These are phyloP conservation scores for Gracilinanus agilis DNA, from an alignment of 2,113 vertebrate genomes.

Conservation along the genomic window DNA sequence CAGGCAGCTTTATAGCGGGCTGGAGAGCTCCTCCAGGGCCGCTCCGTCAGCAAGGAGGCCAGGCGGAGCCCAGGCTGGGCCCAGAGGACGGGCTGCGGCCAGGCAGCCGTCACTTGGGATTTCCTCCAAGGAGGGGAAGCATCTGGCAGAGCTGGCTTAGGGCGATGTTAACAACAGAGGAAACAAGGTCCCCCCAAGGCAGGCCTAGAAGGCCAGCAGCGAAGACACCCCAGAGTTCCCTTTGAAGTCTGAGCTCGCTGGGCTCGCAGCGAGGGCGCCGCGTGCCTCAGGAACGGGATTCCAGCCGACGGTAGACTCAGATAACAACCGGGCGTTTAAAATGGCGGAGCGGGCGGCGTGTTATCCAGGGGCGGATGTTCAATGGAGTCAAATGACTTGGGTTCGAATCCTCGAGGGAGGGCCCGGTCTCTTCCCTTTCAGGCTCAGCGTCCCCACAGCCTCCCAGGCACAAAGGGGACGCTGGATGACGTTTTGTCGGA, in stretches of 20 bases:
- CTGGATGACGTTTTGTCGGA: too few relatives aligned
- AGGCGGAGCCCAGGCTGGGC: conserved; percentile 71
- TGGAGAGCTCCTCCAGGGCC: neutral
- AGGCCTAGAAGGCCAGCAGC: conserved; percentile 32
- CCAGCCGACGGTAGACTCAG: too few relatives aligned
- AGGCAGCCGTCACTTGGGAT: conserved; percentile 70
- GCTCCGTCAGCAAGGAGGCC: conserved; percentile 75
- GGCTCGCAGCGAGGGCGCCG: too few relatives aligned
- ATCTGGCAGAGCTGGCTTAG: conserved; percentile 56
- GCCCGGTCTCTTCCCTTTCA: too few relatives aligned
- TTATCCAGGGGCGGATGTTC: too few relatives aligned
- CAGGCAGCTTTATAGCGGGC: conserved; percentile 70
- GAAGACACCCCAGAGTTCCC: conserved; percentile 46
- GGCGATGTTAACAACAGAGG: neutral
- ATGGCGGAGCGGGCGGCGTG: too few relatives aligned
- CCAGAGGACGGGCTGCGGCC: conserved; percentile 73
- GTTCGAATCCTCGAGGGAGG: too few relatives aligned
- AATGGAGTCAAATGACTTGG: too few relatives aligned
- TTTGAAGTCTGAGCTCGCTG: conserved; percentile 68
- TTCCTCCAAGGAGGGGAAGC: conserved; percentile 55
- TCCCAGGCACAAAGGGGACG: too few relatives aligned
- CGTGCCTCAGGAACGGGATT: too few relatives aligned
- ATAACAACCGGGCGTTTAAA: too few relatives aligned
- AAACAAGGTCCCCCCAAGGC: conserved; percentile 4
- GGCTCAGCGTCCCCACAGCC: too few relatives aligned